Base-by-base conservation (phyloP, 2,888 invertebrate genomes). In the Neuroscelio doddi region DNA sequence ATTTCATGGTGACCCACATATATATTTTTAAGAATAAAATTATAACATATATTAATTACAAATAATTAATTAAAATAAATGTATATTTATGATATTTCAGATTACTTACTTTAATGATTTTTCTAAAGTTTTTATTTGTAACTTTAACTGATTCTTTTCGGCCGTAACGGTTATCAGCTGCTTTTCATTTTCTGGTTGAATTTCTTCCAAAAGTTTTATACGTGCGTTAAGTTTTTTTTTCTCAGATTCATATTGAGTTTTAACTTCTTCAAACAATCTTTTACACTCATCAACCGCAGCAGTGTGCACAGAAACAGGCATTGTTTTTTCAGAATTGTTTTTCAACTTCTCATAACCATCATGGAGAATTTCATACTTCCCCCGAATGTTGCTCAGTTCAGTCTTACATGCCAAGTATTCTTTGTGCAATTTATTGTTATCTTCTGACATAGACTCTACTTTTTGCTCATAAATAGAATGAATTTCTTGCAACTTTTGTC, bases 381-480 rank as follows among this genome's bases (percentile, higher is more conserved):
- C 89, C 70, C 88, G 88, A 0, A 90, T 79, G 9, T 88, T 87
- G 14, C 88, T 88, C 5, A 91, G 81, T 52, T 90, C 89, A 1
- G 85, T 87, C 70, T 87, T 87, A 45, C 87, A 87, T 1, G 87
- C 83, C 68, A 87, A 87, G 71, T 89, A 90, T 74, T 91, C 89
- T 10, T 89, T 88, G 56, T 90, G 89, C 0, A 91, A 84, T 3
- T 89, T 88, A 59, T 89, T 88, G 74, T 90, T 90, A 78, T 91
- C 91, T 0, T 89, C 85, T 76, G 88, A 87, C 87, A 91, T 87
- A 5, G 89, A 87, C 41, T 90, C 87, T 72, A 91, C 89, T 84
- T 92, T 92, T 75, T 90, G 89, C 74, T 93, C 92, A 80, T 93
- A 93, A 68, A 90, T 85, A 41, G 90, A 89, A 77, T 92, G 89